Percentiles rank a stretch among this genome's conserved stretches.
phyloP scores from a whole-genome alignment of 2,797 vertebrate genomes.

The Thalassophryne amazonica region DNA sequence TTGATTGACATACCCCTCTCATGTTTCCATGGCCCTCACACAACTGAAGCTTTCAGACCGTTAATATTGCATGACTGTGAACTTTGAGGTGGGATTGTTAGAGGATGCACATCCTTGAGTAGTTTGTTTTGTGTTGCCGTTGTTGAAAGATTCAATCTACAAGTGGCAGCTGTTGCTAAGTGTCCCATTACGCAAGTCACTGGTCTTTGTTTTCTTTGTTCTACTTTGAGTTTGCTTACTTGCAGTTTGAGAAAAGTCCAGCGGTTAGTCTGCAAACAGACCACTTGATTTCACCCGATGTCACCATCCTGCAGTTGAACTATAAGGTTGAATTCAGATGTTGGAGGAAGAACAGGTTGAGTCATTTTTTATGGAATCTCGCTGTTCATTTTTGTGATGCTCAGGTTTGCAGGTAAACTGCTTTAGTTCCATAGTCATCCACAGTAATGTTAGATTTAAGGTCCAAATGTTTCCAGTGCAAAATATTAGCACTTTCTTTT shows the following conservation, averaged over 20 bases:
- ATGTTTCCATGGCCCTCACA: conserved; percentile 63
- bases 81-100: conserved; percentile 26
- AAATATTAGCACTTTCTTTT: background rate
- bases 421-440: conserved; percentile 3
- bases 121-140: conserved; percentile 37
- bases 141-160: conserved; percentile 56
- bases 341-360: conserved; percentile 20
- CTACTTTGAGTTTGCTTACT: conserved; percentile 25
- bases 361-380: conserved; percentile 19
- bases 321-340: conserved; percentile 28
- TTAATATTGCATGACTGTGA: conserved; percentile 75
- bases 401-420: conserved; percentile 41
- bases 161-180: conserved; percentile 68
- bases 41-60: conserved; percentile 44
- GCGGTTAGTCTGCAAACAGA: conserved; percentile 22
- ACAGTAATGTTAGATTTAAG: conserved; percentile 5
- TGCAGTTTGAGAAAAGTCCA: conserved; percentile 13
- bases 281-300: conserved; percentile 17
- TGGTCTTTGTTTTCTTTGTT: conserved; percentile 59
- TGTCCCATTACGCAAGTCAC: conserved; percentile 70
- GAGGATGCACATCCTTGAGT: conserved; percentile 61
- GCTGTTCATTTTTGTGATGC: conserved; percentile 19
- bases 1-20: conserved; percentile 61
- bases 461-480: background rate
- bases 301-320: conserved; percentile 11